These are phyloP conservation scores for Aphelenchoides bicaudatus DNA, from an alignment of 2,888 invertebrate genomes.

Conservation along the genomic window DNA sequence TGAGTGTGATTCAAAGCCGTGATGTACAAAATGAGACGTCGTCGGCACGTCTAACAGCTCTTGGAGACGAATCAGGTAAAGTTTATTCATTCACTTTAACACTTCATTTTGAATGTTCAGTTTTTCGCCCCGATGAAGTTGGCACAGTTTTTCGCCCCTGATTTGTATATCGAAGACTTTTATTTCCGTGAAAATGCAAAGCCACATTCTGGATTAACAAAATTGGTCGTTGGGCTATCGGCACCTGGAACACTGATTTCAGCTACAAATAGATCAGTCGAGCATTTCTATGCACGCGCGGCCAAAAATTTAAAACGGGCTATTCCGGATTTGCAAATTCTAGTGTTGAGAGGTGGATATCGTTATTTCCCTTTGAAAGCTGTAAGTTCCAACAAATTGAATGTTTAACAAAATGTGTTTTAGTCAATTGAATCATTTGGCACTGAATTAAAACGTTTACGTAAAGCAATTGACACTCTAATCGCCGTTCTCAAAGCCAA, in stretches of 20 bases:
- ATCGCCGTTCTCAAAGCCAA: not conserved
- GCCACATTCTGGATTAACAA: not conserved
- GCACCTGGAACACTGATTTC: not conserved
- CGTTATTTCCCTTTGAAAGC: not conserved
- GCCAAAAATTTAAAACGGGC: slow-evolving; percentile 4
- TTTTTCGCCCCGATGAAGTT: slow-evolving; percentile 2
- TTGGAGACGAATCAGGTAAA: slow-evolving; percentile 5
- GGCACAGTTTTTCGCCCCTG: slow-evolving; percentile 13
- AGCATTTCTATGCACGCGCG: not conserved
- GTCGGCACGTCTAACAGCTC: not conserved
- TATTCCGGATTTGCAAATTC: not conserved
- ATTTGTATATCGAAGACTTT: slow-evolving; percentile 10
- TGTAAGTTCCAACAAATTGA: not conserved
- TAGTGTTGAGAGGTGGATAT: not conserved
- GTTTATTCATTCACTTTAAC: not conserved
- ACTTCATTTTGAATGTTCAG: too few relatives aligned
- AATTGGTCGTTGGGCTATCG: not conserved
- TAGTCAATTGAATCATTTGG: not conserved
- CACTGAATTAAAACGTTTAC: not conserved
- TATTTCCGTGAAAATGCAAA: not conserved
- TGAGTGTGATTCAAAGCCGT: slow-evolving; percentile 12
- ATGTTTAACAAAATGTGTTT: not conserved
- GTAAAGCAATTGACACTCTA: slow-evolving; percentile 5
- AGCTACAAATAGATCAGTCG: slow-evolving; percentile 1
- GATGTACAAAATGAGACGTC: slow-evolving; percentile 3